Percentiles rank a stretch among this genome's conserved stretches.
phyloP scores from a whole-genome alignment of 2,888 invertebrate genomes.

The Heliconius sara region DNA sequence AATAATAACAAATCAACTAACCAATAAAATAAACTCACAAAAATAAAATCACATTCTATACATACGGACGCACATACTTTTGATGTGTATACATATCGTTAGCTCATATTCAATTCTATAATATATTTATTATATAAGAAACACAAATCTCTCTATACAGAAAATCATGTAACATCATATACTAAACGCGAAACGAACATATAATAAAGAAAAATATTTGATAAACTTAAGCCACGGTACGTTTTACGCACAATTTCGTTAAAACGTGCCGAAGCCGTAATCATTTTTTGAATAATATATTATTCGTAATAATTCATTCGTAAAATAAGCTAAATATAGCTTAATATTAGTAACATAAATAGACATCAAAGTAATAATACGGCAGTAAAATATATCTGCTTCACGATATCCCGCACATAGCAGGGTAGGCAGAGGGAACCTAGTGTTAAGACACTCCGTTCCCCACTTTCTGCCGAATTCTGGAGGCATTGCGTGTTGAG shows the following conservation, averaged over 20 bases:
- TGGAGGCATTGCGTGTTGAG: no score
- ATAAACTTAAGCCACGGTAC: background rate
- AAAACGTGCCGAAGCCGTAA: constrained; percentile 6
- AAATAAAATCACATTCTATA: no score
- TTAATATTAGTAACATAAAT: background rate
- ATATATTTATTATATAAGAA: background rate
- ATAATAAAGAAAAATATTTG: constrained; percentile 11
- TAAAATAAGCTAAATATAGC: constrained; percentile 6
- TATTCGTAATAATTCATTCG: no score
- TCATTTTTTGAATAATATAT: background rate
- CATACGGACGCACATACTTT: no score
- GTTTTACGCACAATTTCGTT: background rate
- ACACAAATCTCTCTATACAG: background rate
- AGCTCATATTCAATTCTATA: no score
- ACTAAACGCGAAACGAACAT: background rate
- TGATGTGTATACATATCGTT: no score
- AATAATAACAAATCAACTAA: no score
- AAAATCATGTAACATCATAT: background rate
- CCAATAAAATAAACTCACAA: no score
- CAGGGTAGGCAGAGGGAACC: no score
- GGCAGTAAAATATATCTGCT: background rate
- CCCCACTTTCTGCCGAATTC: no score
- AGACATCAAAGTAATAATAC: background rate
- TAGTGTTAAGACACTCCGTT: no score
- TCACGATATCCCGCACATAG: no score